Base-by-base conservation (phyloP, 2,888 invertebrate genomes). In the Macrosoma leucophasiata region DNA sequence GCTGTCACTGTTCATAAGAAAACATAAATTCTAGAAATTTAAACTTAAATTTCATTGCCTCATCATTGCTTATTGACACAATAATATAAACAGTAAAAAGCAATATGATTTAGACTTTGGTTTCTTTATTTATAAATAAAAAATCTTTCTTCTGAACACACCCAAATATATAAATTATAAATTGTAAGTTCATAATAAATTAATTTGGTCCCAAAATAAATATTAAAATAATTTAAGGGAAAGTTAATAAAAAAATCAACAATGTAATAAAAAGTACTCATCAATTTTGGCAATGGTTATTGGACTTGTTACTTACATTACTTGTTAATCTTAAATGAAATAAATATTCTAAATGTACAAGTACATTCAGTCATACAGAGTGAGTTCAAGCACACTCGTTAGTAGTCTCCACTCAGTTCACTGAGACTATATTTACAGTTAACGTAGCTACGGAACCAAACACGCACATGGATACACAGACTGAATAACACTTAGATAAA, bases 161-260 rank as follows among this genome's bases (percentile, higher is more conserved):
- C 70, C 69, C 65, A 69, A 74, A 75, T 77, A 75, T 73, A 72
- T 74, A 77, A 82, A 69, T 61, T 62, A 63, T 58, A 66, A 58
- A 58, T 48, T 58, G 72, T 58, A 76, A 72, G 69, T 67, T 75
- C 62, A 71, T 70, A 82, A 84, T 82, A 84, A 84, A 82, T 78
- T 78, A 79, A 79, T 84, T 85, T 85, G 79, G 78, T 85, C 84
- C 82, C 84, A 67, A 82, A 81, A 84, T 82, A 81, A 82, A 81
- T 81, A 76, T 73, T 63, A 59, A 73, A 73, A 79, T 73, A 76
- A 74, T 73, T 71, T 76, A 75, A 75, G 55, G 62, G 66, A 72
- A 70, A 64, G 58, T 60, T 64, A 69, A 70, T 60, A 59, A 64
- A 71, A 64, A 69, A 75, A 76, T 65, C 69, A 78, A 79, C 70